phyloP scores from a whole-genome alignment of 2,113 vertebrate species.

The Probosciger aterrimus region DNA sequence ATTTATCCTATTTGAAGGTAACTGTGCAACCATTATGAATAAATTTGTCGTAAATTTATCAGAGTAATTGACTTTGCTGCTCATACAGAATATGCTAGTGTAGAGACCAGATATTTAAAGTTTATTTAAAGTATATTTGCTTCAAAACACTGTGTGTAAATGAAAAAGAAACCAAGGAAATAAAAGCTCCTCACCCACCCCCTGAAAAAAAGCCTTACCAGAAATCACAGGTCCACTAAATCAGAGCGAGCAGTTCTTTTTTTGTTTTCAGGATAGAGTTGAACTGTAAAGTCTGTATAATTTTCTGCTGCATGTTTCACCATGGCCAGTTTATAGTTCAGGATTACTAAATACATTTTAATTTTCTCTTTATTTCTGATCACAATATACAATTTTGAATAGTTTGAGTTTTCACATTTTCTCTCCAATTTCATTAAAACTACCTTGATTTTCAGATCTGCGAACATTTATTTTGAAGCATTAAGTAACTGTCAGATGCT shows the following conservation, averaged over 20 bases:
- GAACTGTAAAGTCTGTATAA: not conserved
- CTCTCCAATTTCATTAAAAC: not conserved
- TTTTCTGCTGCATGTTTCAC: not conserved
- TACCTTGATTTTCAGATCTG: not conserved
- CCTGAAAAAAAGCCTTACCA: fast-evolving
- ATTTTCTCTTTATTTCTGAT: not conserved
- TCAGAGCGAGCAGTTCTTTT: not conserved
- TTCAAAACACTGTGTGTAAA: not conserved
- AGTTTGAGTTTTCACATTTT: not conserved
- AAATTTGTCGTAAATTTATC: not conserved
- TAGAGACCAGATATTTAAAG: not conserved
- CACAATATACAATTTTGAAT: not conserved
- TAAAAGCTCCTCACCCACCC: fast-evolving
- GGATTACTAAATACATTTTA: not conserved
- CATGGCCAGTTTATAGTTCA: not conserved
- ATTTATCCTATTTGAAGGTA: not conserved
- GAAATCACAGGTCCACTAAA: not conserved
- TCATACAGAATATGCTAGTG: not conserved
- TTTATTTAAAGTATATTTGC: not conserved
- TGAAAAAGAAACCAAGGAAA: fast-evolving
- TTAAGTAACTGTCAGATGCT: not conserved
- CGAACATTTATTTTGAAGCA: not conserved
- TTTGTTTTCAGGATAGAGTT: not conserved
- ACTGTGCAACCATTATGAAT: not conserved
- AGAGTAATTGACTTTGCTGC: not conserved